A percentile compares a stretch with the other conserved stretches of the same genome.
These are phyloP conservation scores for Melinaea marsaeus DNA, from an alignment of 2,888 invertebrate genomes.

Conservation along the genomic window DNA sequence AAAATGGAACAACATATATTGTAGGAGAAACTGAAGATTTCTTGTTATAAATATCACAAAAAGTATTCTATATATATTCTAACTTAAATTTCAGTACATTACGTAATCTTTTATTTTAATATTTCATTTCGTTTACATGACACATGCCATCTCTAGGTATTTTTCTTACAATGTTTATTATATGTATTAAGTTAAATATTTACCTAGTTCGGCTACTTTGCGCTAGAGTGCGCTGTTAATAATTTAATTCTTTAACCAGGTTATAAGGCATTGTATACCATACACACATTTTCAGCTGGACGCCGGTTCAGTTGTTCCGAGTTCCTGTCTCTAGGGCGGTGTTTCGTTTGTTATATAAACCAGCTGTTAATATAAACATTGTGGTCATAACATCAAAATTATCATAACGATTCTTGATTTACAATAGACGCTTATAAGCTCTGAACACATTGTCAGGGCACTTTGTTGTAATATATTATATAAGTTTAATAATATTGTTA, in stretches of 20 bases:
- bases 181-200: too few relatives aligned
- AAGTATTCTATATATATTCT: too few relatives aligned
- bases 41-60: too few relatives aligned
- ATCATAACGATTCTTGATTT: not conserved
- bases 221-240: constrained; percentile 41
- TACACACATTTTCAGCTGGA: constrained; percentile 51
- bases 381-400: constrained; percentile 19
- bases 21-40: too few relatives aligned
- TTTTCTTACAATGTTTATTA: too few relatives aligned
- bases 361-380: constrained; percentile 59
- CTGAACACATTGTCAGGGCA: too few relatives aligned
- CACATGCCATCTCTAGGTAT: too few relatives aligned
- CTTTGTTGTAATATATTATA: too few relatives aligned
- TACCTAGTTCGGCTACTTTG: constrained; percentile 37
- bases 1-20: not conserved
- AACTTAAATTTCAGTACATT: too few relatives aligned
- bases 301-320: constrained; percentile 62
- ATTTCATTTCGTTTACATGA: too few relatives aligned
- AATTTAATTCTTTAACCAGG: constrained; percentile 3
- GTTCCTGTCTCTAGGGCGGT: constrained; percentile 66
- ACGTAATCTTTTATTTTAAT: too few relatives aligned
- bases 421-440: not conserved
- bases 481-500: not conserved
- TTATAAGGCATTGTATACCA: constrained; percentile 25
- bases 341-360: constrained; percentile 68